A percentile compares a stretch with the other conserved stretches of the same genome.
Conservation (phyloP, 2,888 invertebrate species). For the Heliconius sara region DNA sequence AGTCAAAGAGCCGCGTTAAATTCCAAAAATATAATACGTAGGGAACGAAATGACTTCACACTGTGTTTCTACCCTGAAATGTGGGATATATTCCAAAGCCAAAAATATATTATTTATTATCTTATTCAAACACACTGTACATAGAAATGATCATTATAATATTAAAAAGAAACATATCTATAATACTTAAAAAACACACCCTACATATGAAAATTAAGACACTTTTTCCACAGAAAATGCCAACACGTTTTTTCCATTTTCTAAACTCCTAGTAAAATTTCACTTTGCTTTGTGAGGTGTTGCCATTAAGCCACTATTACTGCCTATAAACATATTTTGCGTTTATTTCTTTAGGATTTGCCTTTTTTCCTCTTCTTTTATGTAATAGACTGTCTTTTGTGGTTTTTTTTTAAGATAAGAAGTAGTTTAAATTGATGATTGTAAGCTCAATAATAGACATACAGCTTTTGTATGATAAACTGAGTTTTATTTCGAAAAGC, state of each 20-base stretch:
- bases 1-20: too few relatives aligned
- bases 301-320: slow-evolving; percentile 8
- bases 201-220: background rate
- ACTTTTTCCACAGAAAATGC: background rate
- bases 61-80: too few relatives aligned
- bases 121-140: too few relatives aligned
- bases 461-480: too few relatives aligned
- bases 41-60: too few relatives aligned
- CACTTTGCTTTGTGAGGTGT: slow-evolving; percentile 23
- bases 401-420: background rate
- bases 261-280: slow-evolving; percentile 18
- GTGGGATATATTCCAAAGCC: too few relatives aligned
- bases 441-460: too few relatives aligned
- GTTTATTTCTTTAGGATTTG: background rate
- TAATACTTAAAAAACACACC: background rate
- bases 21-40: too few relatives aligned
- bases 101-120: too few relatives aligned
- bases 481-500: too few relatives aligned
- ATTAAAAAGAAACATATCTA: background rate
- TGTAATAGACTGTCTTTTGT: background rate
- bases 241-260: slow-evolving; percentile 29
- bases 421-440: background rate
- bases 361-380: background rate
- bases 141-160: too few relatives aligned
- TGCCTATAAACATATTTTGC: slow-evolving; percentile 12